Base-by-base conservation (phyloP, 2,888 invertebrate species). In the Metellina segmentata region DNA sequence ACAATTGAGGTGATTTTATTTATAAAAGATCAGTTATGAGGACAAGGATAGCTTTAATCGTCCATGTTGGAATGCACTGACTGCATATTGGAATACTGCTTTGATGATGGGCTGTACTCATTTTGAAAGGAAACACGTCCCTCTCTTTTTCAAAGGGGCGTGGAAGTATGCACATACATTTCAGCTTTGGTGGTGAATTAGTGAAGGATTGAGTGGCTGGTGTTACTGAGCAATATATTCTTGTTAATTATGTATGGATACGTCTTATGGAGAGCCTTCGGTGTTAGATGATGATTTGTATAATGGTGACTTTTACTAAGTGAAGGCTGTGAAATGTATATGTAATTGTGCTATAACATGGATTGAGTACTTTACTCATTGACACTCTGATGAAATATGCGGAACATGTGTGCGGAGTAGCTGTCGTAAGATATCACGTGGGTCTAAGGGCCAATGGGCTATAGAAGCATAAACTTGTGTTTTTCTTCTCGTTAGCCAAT, bases 21-120 rank as follows among this genome's bases (percentile, higher is more conserved):
- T 90, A 74, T 61, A 16, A 11, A 61, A 53, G 51, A 79, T 16
- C 74, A 70, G 69, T 86, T 20, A 71, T 16, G 74, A 20, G n/a
- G 86, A 79, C 61, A 48, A 49, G 79, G 78, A 79, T 77, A 86
- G 90, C 86, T 86, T 82, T 90, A 70, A 70, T 19, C 81, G 52
- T 86, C 77, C 52, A 11, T 81, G 71, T 90, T 69, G 52, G 53
- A 71, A 69, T 70, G 81, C 86, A 91, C 90, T 77, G 77, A 75
- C 71, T 79, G 87, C 72, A 87, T n/a, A n/a, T 61, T 16, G 61
- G 9, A n/a, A 61, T 61, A 11, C 11, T 61, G 61, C 61, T 61
- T 61, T 11, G 16, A 61, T 16, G 6, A 61, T 11, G 9, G 16
- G 16, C 34, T 34, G 9, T 61, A 61, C 16, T 61, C 11, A 61